Evolutionary conservation across 2,113 vertebrate genomes (phyloP).

Genomic region (Xiphophorus maculatus): DNA sequence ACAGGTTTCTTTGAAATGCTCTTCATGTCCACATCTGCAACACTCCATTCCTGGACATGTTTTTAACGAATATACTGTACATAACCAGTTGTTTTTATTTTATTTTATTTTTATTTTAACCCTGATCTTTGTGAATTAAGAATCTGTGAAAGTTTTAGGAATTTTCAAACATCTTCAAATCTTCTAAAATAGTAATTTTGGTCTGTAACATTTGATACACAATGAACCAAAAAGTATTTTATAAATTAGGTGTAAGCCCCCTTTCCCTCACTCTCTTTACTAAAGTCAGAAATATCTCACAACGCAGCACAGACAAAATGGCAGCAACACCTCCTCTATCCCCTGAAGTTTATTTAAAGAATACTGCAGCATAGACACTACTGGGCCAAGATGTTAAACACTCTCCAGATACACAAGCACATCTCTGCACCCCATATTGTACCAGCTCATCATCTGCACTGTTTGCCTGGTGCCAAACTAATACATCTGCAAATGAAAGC

Average conservation of each 20-base stretch:
- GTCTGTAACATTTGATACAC: background rate
- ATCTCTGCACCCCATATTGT: slow-evolving; percentile 38
- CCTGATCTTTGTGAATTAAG: background rate
- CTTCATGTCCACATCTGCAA: background rate
- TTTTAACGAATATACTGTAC: too few relatives aligned
- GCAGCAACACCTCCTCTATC: background rate
- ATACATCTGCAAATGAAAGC: slow-evolving; percentile 54
- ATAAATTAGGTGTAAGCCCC: too few relatives aligned
- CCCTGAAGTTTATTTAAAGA: slow-evolving; percentile 21
- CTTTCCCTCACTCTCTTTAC: background rate
- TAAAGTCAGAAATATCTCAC: background rate
- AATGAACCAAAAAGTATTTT: background rate
- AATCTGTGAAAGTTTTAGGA: background rate
- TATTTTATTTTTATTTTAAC: background rate
- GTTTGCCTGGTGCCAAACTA: slow-evolving; percentile 45
- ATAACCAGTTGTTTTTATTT: too few relatives aligned
- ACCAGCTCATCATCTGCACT: slow-evolving; percentile 49
- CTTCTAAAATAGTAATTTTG: background rate
- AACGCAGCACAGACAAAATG: background rate
- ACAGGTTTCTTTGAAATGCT: background rate
- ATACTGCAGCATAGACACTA: slow-evolving; percentile 12
- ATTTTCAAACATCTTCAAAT: background rate
- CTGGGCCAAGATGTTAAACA: slow-evolving; percentile 28
- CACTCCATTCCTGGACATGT: background rate
- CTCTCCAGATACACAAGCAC: slow-evolving; percentile 14